Evolutionary conservation across 2,797 vertebrate genomes (phyloP), one percentile per base, ranked within the genome.

Genomic region (Brachyalestes nurse): DNA sequence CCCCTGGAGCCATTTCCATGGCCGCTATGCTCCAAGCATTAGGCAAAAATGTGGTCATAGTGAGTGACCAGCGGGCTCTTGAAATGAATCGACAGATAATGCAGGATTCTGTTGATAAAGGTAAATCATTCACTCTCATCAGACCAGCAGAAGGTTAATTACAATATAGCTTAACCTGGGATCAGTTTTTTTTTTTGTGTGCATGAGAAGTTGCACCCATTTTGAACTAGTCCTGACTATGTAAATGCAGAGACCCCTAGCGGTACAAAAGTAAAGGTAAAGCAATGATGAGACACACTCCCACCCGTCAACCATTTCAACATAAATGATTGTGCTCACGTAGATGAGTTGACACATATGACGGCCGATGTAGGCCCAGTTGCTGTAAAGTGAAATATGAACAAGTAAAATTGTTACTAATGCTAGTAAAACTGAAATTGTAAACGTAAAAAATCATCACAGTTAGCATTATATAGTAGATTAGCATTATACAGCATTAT

Each of bases 1-100:
- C 88, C 8, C 89, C 89, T 0, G 89, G 89, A 1, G 88, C 88
- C 28, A 71, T 90, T 21, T 86, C 89, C 58, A 89, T 90, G 88
- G 88, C 83, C 14, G 85, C 88, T 25, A 86, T 86, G 80, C 85
- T 90, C 34, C 87, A 86, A 80, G 88, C 89, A 38, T 83, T 88
- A 3, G 34, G 51, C 64, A 90, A 90, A 79, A 12, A 67, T 1
- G 88, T 90, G 34, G 83, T 83, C 75, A 82, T 90, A 25, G 80
- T 90, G 72, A 83, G 85, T 0, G 88, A 90, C 78, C 83, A 80
- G 16, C 83, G 88, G 0, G 87, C 89, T 47, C 67, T 89, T 34
- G 87, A 87, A 58, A 84, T 90, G 84, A 82, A 88, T 77, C 61
- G 34, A 17, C 72, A 40, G 14, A 88, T 90, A 16, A 84, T 90